A percentile compares a stretch with the other conserved stretches of the same genome.
Evolutionary conservation across 2,888 invertebrate species (phyloP).

Genomic region (Drosophila silvestris): DNA sequence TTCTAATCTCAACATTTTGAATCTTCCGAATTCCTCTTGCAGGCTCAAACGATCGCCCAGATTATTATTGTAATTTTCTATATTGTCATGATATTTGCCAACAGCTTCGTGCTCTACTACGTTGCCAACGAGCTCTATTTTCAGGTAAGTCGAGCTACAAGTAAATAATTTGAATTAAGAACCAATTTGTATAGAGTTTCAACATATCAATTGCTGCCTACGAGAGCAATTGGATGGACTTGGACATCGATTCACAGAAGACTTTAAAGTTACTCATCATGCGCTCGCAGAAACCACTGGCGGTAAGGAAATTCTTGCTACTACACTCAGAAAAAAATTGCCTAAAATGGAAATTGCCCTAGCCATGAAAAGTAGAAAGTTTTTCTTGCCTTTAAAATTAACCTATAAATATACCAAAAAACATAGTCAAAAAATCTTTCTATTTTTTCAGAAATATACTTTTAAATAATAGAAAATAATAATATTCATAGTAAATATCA

Average conservation of each 20-base stretch:
- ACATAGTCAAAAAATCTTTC: background rate
- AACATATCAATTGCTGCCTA: slow-evolving; percentile 74
- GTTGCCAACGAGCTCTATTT: slow-evolving; percentile 78
- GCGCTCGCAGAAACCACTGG: slow-evolving; percentile 74
- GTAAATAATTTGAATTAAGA: background rate
- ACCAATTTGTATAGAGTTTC: slow-evolving; percentile 56
- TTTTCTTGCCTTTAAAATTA: background rate
- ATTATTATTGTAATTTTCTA: slow-evolving; percentile 70
- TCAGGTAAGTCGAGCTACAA: slow-evolving; percentile 48
- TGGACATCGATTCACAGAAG: slow-evolving; percentile 72
- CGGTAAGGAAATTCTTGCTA: slow-evolving; percentile 53
- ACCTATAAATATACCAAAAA: no score
- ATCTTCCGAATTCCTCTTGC: background rate
- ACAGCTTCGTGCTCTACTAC: slow-evolving; percentile 76
- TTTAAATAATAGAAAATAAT: background rate
- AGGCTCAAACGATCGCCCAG: slow-evolving; percentile 74
- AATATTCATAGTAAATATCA: no score
- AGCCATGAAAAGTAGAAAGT: background rate
- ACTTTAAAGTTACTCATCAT: slow-evolving; percentile 72
- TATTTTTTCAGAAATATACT: background rate
- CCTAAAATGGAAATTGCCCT: background rate
- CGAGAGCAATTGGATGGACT: slow-evolving; percentile 77
- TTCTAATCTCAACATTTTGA: background rate
- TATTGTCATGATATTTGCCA: slow-evolving; percentile 78
- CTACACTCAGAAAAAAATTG: background rate